Evolutionary conservation across 1,140 invertebrate species (phyloP), one percentile per base, ranked within the genome.

Genomic region (Andricus grossulariae): DNA sequence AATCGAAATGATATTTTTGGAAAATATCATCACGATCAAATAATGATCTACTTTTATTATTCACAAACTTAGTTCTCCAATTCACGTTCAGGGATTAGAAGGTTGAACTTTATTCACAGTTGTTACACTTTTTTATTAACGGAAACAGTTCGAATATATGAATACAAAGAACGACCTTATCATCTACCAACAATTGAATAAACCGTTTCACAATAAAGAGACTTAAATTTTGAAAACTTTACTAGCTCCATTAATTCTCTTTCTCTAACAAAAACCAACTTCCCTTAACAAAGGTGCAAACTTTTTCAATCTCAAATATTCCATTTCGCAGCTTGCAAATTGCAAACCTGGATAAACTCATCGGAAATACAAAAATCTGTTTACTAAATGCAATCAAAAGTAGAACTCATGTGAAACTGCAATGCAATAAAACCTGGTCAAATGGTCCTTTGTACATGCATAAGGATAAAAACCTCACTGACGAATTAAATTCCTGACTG

Each of bases 371-470:
- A 66, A 66, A 66, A 66, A 66, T 66, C 25, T 66, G 60, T 66
- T 39, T 45, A 66, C 60, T 66, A 66, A 66, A 66, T 66, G 60
- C 60, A 66, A 66, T 66, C 60, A 66, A 66, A 66, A 66, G 25
- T 66, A 66, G n/a, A 66, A 66, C 60, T 66, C 60, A 66, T 32
- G 32, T 66, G 13, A 39, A 66, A 66, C 60, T 66, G 25, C 25
- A 39, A 66, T 32, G 60, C 60, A 45, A 66, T 66, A 45, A 66
- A 66, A 66, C 5, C 13, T 7, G 25, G 25, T 60, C 21, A 25
- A 60, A 60, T 60, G 39, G 25, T 45, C 6, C 60, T 21, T 66
- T 66, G 15, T 39, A 66, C 25, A 66, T 66, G 60, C 60, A 66
- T 66, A 39, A 66, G 25, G 60, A 45, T 66, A 66, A 66, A 66